These are phyloP conservation scores for Chrysochloris asiatica DNA, from an alignment of 2,113 vertebrate species.

Conservation along the genomic window DNA sequence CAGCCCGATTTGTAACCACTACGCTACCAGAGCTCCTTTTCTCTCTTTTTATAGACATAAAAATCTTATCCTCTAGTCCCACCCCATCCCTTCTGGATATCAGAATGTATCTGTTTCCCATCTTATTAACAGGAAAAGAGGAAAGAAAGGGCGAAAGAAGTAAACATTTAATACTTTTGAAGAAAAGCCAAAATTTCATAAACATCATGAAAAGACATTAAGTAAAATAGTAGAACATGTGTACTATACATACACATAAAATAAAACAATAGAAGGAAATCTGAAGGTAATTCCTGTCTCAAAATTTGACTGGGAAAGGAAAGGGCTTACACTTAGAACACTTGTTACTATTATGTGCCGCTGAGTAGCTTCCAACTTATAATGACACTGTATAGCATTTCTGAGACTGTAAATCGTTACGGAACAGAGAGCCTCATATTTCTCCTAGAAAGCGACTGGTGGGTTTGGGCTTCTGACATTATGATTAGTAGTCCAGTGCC, in stretches of 20 bases:
- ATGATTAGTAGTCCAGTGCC: no score
- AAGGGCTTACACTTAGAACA: neutral
- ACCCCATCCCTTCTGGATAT: neutral
- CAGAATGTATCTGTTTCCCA: constrained; percentile 1
- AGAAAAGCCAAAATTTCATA: no score
- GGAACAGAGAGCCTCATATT: no score
- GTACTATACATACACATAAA: neutral
- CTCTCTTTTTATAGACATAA: constrained; percentile 22
- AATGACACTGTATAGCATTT: no score
- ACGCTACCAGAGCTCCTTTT: no score
- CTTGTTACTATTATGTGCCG: no score
- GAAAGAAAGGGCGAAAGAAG: neutral
- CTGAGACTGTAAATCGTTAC: no score
- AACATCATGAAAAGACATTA: neutral
- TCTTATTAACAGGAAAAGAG: neutral
- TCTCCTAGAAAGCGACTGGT: no score
- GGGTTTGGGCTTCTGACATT: no score
- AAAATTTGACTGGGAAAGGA: neutral
- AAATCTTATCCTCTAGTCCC: neutral
- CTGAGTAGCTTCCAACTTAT: no score
- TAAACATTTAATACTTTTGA: constrained; percentile 27
- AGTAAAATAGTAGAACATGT: constrained; percentile 1
- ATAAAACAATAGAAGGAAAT: neutral
- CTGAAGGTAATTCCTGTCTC: neutral
- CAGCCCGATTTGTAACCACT: no score